Percentiles rank a stretch among this genome's conserved stretches.
These are phyloP conservation scores for Gallirallus australis DNA, from an alignment of 2,797 vertebrate species.

Conservation along the genomic window DNA sequence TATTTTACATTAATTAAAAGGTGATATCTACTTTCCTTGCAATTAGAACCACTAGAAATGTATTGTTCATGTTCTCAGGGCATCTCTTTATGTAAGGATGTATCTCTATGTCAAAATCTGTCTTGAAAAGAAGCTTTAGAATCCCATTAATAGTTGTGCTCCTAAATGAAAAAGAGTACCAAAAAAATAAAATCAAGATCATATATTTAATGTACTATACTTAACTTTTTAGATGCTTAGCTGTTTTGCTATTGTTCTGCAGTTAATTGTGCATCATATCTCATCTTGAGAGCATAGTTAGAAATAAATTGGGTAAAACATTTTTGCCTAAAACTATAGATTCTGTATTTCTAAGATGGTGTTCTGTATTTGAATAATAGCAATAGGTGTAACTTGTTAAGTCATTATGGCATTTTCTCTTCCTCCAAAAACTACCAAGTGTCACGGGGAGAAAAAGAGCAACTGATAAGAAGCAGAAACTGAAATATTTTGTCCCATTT, in stretches of 20 bases:
- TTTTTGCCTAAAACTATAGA: not conserved
- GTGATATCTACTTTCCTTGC: not conserved
- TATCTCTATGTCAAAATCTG: not conserved
- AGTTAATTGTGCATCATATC: not conserved
- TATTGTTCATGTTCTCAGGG: not conserved
- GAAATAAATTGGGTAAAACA: not conserved
- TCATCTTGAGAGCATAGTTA: not conserved
- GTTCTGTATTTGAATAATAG: not conserved
- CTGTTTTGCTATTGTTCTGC: not conserved
- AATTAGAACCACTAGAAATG: not conserved
- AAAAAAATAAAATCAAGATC: not conserved
- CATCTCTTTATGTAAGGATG: not conserved
- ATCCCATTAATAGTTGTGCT: not conserved
- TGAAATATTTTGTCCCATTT: not conserved
- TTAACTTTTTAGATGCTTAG: not conserved
- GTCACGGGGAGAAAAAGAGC: fast-evolving
- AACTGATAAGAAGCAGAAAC: not conserved
- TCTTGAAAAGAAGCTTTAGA: not conserved
- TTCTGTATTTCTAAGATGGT: not conserved
- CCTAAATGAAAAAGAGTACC: not conserved
- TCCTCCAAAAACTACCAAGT: not conserved
- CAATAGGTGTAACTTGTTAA: not conserved
- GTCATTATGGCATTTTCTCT: not conserved
- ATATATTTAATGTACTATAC: not conserved
- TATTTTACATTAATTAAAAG: not conserved